A percentile compares a stretch with the other conserved stretches of the same genome.
These are phyloP conservation scores for Zaprionus ornatus DNA, from an alignment of 1,140 invertebrate species.

Conservation along the genomic window DNA sequence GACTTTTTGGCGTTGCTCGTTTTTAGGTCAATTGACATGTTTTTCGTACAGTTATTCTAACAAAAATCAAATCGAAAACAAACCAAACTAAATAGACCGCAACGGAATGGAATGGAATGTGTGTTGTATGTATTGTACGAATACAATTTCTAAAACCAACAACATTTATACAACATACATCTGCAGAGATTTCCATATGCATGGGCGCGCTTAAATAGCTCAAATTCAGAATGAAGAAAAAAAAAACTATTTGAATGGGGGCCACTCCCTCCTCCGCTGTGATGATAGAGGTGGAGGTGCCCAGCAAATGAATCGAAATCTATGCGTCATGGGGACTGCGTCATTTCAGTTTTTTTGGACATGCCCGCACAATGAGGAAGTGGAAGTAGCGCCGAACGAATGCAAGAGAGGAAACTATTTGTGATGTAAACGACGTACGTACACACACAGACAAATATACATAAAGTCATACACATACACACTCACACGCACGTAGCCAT, in stretches of 20 bases:
- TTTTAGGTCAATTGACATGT: constrained; percentile 73
- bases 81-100: constrained; percentile 30
- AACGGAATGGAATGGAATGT: constrained; percentile 13
- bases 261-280: constrained; percentile 32
- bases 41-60: constrained; percentile 51
- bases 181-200: constrained; percentile 19
- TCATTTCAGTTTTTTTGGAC: constrained; percentile 40
- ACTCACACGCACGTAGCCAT: background rate
- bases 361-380: constrained; percentile 46
- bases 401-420: constrained; percentile 45
- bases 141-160: constrained; percentile 26
- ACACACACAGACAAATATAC: background rate
- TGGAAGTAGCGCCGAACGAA: constrained; percentile 35
- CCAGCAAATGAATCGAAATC: constrained; percentile 35
- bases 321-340: constrained; percentile 54
- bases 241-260: background rate
- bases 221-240: constrained; percentile 3
- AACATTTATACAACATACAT: constrained; percentile 8
- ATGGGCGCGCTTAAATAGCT: constrained; percentile 33
- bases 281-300: constrained; percentile 14
- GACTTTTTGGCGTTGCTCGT: constrained; percentile 49
- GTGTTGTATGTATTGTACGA: constrained; percentile 11
- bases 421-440: constrained; percentile 19
- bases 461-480: background rate
- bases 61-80: constrained; percentile 47